Evolutionary conservation across 2,113 vertebrate genomes (phyloP).

Genomic region (Ameiurus melas): DNA sequence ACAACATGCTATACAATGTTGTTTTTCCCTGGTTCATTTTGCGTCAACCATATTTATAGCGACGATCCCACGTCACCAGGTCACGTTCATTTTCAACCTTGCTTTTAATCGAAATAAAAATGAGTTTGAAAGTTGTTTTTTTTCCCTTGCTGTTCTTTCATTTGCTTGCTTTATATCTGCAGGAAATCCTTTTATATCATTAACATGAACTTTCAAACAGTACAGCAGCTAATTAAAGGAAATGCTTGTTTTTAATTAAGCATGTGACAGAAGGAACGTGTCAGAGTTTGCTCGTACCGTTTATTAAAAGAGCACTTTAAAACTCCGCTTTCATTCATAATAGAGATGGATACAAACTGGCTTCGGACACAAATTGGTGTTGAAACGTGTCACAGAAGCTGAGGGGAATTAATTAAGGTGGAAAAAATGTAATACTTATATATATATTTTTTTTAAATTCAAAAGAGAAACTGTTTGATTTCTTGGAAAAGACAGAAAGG

Average conservation of each 20-base stretch:
- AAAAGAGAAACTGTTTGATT: too few species aligned
- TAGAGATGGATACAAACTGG: not conserved
- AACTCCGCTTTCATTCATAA: not conserved
- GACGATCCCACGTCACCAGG: not conserved
- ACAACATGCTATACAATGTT: not conserved
- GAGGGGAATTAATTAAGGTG: not conserved
- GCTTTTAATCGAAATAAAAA: not conserved
- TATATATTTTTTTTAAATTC: too few species aligned
- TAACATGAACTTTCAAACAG: conserved; percentile 22
- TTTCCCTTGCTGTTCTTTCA: not conserved
- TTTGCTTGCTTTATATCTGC: not conserved
- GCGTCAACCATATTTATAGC: not conserved
- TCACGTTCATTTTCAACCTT: not conserved
- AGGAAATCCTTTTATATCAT: conserved; percentile 27
- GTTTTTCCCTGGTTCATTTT: not conserved
- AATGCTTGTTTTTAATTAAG: conserved; percentile 31
- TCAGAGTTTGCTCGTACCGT: not conserved
- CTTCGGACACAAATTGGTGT: not conserved
- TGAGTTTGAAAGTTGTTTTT: not conserved
- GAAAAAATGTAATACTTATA: not conserved
- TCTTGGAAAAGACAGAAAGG: not conserved
- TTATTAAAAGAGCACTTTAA: not conserved
- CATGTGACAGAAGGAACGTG: conserved; percentile 14
- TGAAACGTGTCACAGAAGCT: not conserved
- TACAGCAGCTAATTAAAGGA: conserved; percentile 41